Conservation (phyloP, 53 echinoderm and acorn worm species). For the Astropecten irregularis region DNA sequence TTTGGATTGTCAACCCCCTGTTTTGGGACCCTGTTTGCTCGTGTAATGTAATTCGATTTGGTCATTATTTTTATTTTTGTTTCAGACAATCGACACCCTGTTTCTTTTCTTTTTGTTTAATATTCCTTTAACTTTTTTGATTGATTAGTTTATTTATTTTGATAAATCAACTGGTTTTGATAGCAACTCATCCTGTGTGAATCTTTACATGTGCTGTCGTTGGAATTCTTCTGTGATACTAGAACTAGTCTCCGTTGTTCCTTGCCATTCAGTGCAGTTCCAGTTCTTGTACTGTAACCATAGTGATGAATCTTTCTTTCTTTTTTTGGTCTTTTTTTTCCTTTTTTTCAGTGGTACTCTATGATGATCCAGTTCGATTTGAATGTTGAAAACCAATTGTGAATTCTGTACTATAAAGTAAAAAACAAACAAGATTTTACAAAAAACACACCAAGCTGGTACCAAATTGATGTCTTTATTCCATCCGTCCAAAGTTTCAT, state of each 20-base stretch:
- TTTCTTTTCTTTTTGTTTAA: too few species aligned
- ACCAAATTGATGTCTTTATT: slow-evolving; percentile 38
- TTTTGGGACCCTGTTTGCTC: too few species aligned
- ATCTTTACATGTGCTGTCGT: slow-evolving; percentile 1
- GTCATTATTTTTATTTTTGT: too few species aligned
- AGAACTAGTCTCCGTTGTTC: not conserved
- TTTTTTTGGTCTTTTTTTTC: not conserved
- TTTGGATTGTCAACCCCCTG: too few species aligned
- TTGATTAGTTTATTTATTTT: too few species aligned
- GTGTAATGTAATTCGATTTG: too few species aligned
- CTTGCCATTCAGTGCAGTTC: not conserved
- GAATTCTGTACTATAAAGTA: slow-evolving; percentile 17
- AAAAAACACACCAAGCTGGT: slow-evolving; percentile 37
- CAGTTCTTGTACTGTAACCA: slow-evolving; percentile 11
- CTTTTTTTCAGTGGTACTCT: not conserved
- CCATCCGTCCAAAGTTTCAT: slow-evolving; percentile 55
- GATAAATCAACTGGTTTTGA: not conserved
- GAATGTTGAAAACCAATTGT: slow-evolving; percentile 20
- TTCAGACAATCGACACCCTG: too few species aligned
- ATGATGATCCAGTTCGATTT: slow-evolving; percentile 38
- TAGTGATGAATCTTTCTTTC: not conserved
- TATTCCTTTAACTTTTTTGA: too few species aligned
- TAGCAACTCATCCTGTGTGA: not conserved
- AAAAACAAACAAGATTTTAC: too few species aligned
- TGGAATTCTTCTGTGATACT: slow-evolving; percentile 18